These are phyloP conservation scores for Poeciliopsis infans DNA, from an alignment of 2,797 vertebrate species.

Conservation along the genomic window DNA sequence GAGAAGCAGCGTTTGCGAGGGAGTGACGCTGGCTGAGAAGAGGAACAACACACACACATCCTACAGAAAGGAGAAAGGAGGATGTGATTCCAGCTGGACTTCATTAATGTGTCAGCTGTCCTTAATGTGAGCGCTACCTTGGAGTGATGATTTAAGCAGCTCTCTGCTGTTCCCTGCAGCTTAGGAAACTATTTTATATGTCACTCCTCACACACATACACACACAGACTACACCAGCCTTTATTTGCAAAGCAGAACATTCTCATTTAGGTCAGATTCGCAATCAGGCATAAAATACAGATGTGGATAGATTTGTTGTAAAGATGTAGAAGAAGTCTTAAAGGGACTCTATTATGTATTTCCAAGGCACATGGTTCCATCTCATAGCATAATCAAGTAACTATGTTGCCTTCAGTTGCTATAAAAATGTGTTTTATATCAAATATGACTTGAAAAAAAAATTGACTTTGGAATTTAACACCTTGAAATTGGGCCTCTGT, in stretches of 20 bases:
- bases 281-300: not conserved
- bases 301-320: not conserved
- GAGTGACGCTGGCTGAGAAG: not conserved
- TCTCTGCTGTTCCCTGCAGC: not conserved
- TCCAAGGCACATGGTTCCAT: too few species aligned
- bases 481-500: too few species aligned
- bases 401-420: too few species aligned
- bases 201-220: not conserved
- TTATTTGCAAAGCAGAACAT: not conserved
- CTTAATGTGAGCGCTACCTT: constrained; percentile 7
- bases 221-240: not conserved
- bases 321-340: not conserved
- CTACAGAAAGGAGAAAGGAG: not conserved
- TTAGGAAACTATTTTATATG: constrained; percentile 2
- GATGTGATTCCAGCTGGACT: constrained; percentile 17
- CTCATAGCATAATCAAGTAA: too few species aligned
- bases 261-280: not conserved
- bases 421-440: too few species aligned
- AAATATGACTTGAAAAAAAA: too few species aligned
- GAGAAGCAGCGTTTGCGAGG: not conserved
- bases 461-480: too few species aligned
- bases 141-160: constrained; percentile 1
- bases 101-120: constrained; percentile 9
- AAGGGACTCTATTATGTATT: too few species aligned
- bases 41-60: not conserved